phyloP scores from a whole-genome alignment of 2,113 vertebrate species.

The Solea senegalensis region DNA sequence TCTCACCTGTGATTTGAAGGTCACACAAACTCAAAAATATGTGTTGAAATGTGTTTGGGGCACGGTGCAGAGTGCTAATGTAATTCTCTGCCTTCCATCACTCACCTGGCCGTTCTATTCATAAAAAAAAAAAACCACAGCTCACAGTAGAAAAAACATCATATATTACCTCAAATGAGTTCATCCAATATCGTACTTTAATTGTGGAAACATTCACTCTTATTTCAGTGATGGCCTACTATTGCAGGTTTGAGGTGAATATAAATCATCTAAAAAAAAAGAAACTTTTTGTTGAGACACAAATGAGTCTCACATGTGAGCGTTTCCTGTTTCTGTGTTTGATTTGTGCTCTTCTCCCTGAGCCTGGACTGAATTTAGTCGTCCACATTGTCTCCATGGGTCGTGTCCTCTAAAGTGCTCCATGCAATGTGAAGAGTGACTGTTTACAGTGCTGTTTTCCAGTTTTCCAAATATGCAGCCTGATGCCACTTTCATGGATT shows the following conservation, averaged over 20 bases:
- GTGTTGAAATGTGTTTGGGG: no score
- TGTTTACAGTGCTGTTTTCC: slow-evolving; percentile 4
- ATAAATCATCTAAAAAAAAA: background rate
- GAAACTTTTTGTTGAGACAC: background rate
- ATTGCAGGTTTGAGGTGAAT: background rate
- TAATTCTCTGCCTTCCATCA: background rate
- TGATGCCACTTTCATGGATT: slow-evolving; percentile 10
- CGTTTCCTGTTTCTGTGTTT: slow-evolving; percentile 24
- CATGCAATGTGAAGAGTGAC: slow-evolving; percentile 3
- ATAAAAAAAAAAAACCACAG: background rate
- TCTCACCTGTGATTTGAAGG: no score
- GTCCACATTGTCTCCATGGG: slow-evolving; percentile 37
- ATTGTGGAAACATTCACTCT: background rate
- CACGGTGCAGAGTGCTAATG: no score
- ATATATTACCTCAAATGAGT: background rate
- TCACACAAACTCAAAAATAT: no score
- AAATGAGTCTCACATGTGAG: background rate
- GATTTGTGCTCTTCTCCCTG: slow-evolving; percentile 4
- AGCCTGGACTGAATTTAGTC: background rate
- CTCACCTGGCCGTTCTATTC: background rate
- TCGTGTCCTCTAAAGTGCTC: slow-evolving; percentile 26
- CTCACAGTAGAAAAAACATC: no score
- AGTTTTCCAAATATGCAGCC: slow-evolving; percentile 18
- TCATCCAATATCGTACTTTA: no score
- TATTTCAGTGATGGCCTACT: background rate